Conservation (phyloP, 2,888 invertebrate genomes). For the Ichneumoninae sp. region DNA sequence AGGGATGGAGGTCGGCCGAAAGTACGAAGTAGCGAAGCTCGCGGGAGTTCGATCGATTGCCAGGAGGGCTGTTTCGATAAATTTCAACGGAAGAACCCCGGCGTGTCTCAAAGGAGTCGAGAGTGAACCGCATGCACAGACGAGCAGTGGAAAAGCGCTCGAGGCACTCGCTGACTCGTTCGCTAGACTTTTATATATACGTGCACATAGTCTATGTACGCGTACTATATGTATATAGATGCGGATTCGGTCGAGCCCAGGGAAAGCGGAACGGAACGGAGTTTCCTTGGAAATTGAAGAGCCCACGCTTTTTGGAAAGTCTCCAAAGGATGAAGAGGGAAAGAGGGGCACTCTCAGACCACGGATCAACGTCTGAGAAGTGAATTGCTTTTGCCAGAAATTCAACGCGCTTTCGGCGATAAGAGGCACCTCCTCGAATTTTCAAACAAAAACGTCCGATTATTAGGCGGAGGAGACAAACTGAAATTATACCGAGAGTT, state of each 20-base stretch:
- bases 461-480: slow-evolving; percentile 26
- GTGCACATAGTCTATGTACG: not conserved
- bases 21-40: slow-evolving; percentile 20
- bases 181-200: slow-evolving; percentile 14
- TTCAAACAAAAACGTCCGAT: not conserved
- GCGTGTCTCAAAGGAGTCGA: slow-evolving; percentile 57
- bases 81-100: slow-evolving; percentile 53
- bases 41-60: slow-evolving; percentile 53
- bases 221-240: not conserved
- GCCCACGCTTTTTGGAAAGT: slow-evolving; percentile 63
- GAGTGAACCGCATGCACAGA: slow-evolving; percentile 58
- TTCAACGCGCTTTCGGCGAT: not conserved
- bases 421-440: slow-evolving; percentile 18
- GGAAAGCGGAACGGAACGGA: slow-evolving; percentile 54
- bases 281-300: slow-evolving; percentile 56
- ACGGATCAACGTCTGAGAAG: slow-evolving; percentile 38
- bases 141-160: slow-evolving; percentile 39
- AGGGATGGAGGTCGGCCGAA: not conserved
- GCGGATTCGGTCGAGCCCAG: slow-evolving; percentile 24
- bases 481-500: not conserved
- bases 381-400: slow-evolving; percentile 30
- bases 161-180: slow-evolving; percentile 55
- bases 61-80: slow-evolving; percentile 61
- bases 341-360: slow-evolving; percentile 14
- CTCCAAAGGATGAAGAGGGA: slow-evolving; percentile 44